A percentile compares a stretch with the other conserved stretches of the same genome.
Conservation (phyloP, 2,797 vertebrate genomes). For the Crocidura indochinensis region DNA sequence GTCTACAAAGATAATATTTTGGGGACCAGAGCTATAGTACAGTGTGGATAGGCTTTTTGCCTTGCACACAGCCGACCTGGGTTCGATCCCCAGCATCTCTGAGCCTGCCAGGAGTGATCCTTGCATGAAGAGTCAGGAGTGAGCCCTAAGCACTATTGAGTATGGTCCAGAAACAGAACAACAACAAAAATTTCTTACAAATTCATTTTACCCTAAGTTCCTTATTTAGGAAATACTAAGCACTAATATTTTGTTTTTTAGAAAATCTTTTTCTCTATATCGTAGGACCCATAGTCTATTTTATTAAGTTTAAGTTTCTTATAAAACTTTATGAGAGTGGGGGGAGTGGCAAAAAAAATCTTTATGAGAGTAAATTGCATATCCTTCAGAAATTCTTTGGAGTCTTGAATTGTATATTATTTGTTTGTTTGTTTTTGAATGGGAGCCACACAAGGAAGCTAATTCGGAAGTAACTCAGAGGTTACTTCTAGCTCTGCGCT, state of each 20-base stretch:
- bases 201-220: not conserved
- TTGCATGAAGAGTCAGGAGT: too few relatives aligned
- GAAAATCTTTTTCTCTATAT: not conserved
- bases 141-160: too few relatives aligned
- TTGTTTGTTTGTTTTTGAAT: conserved; percentile 5
- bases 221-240: conserved; percentile 23
- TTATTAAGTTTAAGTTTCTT: not conserved
- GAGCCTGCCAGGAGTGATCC: too few relatives aligned
- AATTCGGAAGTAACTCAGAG: too few relatives aligned
- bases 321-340: too few relatives aligned
- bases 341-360: not conserved
- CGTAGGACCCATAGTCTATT: conserved; percentile 20
- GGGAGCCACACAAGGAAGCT: not conserved
- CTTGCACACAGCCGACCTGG: too few relatives aligned
- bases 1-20: conserved; percentile 13
- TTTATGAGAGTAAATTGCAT: conserved; percentile 45
- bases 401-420: not conserved
- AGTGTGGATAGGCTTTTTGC: too few relatives aligned
- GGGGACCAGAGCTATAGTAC: too few relatives aligned
- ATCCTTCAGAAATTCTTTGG: not conserved
- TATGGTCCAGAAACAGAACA: too few relatives aligned
- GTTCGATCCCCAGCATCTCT: too few relatives aligned
- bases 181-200: not conserved
- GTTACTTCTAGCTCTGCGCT: too few relatives aligned
- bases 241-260: conserved; percentile 35